Conservation (phyloP, 2,888 invertebrate genomes). For the Drosophila ustulata region DNA sequence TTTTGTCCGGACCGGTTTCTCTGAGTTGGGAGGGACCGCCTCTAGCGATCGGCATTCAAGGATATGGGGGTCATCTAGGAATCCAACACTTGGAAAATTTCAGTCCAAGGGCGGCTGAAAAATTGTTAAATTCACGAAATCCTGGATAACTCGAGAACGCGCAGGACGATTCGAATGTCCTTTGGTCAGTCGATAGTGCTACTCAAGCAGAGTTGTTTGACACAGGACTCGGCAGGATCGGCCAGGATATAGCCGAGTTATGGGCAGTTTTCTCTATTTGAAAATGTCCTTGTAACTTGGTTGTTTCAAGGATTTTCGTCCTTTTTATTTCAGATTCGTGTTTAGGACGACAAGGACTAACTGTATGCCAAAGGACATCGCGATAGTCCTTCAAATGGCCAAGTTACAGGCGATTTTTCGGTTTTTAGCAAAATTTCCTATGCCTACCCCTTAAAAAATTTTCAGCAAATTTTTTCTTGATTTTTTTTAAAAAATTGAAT, state of each 20-base stretch:
- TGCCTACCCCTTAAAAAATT: not conserved
- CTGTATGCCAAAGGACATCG: not conserved
- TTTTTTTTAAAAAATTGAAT: not conserved
- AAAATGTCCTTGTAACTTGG: not conserved
- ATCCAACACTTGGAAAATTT: not conserved
- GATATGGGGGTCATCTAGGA: not conserved
- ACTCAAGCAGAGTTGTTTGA: not conserved
- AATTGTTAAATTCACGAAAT: not conserved
- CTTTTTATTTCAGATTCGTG: not conserved
- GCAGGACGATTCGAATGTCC: not conserved
- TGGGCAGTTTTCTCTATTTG: not conserved
- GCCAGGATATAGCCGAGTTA: not conserved
- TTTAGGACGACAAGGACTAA: not conserved
- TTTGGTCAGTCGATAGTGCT: not conserved
- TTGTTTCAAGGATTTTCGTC: not conserved
- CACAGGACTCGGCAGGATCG: not conserved
- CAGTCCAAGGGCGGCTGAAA: not conserved
- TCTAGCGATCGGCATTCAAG: not conserved
- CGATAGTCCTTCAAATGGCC: not conserved
- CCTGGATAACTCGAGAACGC: not conserved
- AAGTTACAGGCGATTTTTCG: constrained; percentile 1
- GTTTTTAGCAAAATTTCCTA: not conserved
- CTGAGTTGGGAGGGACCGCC: not conserved
- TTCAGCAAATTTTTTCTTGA: not conserved
- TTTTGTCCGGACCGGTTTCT: not conserved